Conservation (phyloP, 1,140 invertebrate species). For the Eulimnadia texana region DNA sequence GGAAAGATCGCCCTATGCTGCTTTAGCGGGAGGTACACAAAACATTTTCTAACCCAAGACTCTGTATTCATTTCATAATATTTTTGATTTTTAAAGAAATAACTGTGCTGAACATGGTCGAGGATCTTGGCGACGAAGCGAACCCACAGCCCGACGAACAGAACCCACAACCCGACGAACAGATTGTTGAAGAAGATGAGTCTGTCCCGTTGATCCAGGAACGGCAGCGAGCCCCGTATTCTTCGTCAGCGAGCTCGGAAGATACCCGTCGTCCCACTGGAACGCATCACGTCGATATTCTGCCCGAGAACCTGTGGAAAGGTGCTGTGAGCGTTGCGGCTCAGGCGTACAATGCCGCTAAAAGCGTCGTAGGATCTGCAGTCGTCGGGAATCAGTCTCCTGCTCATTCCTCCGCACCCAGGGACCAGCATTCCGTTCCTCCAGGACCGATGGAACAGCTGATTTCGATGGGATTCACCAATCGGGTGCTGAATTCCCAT, state of each 20-base stretch:
- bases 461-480: constrained; percentile 6
- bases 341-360: constrained; percentile 8
- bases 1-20: no score
- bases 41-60: no score
- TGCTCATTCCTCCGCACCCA: not conserved
- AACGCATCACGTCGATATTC: not conserved
- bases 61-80: not conserved
- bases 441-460: constrained; percentile 9
- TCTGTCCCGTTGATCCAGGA: not conserved
- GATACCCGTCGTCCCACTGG: not conserved
- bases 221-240: not conserved
- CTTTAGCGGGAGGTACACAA: no score
- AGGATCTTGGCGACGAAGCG: not conserved
- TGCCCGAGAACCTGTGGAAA: constrained; percentile 2
- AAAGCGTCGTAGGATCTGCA: not conserved
- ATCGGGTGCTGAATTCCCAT: not conserved
- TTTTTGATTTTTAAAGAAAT: not conserved
- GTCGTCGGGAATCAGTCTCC: no score
- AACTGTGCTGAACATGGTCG: not conserved
- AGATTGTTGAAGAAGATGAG: no score
- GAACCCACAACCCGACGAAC: not conserved
- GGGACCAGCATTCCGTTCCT: not conserved
- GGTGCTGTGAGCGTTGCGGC: constrained; percentile 1
- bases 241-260: no score
- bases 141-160: not conserved